Conservation (phyloP, 2,888 invertebrate species). For the Acronicta psi region DNA sequence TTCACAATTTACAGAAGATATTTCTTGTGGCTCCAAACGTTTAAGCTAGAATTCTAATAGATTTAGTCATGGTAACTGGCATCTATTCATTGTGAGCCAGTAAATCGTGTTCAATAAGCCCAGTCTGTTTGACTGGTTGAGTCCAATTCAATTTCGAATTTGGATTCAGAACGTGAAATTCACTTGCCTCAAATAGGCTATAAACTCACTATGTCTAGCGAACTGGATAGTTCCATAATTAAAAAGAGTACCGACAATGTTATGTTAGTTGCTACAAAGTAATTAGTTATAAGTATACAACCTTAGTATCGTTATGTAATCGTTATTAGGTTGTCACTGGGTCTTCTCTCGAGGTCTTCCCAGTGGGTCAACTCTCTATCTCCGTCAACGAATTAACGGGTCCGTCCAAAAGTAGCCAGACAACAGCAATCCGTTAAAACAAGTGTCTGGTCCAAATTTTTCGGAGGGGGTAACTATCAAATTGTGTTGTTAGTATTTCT, state of each 20-base stretch:
- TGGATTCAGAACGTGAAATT: constrained; percentile 55
- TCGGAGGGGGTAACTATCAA: too few species aligned
- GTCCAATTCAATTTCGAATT: constrained; percentile 68
- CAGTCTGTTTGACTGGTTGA: constrained; percentile 55
- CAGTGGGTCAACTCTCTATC: too few species aligned
- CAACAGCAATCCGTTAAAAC: too few species aligned
- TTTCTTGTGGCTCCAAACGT: constrained; percentile 21
- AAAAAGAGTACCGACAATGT: constrained; percentile 8
- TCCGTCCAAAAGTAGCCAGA: too few species aligned
- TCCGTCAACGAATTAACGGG: too few species aligned
- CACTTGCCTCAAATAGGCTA: constrained; percentile 44
- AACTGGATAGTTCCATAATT: constrained; percentile 15
- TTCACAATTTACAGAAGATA: constrained; percentile 10
- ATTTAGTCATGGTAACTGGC: constrained; percentile 49
- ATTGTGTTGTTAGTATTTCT: too few species aligned
- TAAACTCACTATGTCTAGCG: constrained; percentile 40
- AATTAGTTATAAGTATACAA: too few species aligned
- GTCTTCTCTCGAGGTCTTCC: too few species aligned
- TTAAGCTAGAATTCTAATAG: constrained; percentile 41
- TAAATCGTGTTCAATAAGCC: constrained; percentile 60
- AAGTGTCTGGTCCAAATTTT: too few species aligned
- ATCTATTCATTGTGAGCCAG: constrained; percentile 60
- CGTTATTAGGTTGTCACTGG: too few species aligned
- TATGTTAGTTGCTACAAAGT: background rate
- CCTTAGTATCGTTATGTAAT: too few species aligned